Percentiles rank a stretch among this genome's conserved stretches.
phyloP scores from a whole-genome alignment of 2,797 vertebrate species.

The Momotus momota region DNA sequence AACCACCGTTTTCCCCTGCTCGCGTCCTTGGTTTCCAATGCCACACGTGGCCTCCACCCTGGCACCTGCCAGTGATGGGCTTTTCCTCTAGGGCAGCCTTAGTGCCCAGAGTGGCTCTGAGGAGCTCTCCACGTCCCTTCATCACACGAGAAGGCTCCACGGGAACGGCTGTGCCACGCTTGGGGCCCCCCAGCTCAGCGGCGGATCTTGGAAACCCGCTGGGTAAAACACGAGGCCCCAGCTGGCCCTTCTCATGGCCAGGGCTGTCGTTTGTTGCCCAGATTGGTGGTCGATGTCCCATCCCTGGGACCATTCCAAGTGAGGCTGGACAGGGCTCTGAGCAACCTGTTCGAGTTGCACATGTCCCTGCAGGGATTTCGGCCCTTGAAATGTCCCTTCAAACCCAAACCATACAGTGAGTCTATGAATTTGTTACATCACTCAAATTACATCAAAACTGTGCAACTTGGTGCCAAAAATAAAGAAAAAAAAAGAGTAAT shows the following conservation, averaged over 20 bases:
- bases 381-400: no score
- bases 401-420: no score
- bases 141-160: fast-evolving
- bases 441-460: background rate
- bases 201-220: background rate
- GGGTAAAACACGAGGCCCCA: background rate
- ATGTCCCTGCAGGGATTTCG: no score
- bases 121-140: background rate
- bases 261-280: background rate
- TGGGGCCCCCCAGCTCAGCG: background rate
- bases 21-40: background rate
- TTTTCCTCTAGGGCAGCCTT: background rate
- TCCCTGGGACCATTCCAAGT: background rate
- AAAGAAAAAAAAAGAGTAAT: background rate
- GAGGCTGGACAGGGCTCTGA: no score
- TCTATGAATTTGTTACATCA: no score
- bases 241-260: no score
- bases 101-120: fast-evolving
- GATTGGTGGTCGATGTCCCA: background rate
- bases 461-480: background rate
- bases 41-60: fast-evolving
- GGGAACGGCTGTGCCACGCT: background rate
- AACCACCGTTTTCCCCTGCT: fast-evolving
- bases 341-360: no score
- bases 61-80: background rate